These are phyloP conservation scores for Aspidiotus rigidus DNA, from an alignment of 2,888 invertebrate genomes.

Conservation along the genomic window DNA sequence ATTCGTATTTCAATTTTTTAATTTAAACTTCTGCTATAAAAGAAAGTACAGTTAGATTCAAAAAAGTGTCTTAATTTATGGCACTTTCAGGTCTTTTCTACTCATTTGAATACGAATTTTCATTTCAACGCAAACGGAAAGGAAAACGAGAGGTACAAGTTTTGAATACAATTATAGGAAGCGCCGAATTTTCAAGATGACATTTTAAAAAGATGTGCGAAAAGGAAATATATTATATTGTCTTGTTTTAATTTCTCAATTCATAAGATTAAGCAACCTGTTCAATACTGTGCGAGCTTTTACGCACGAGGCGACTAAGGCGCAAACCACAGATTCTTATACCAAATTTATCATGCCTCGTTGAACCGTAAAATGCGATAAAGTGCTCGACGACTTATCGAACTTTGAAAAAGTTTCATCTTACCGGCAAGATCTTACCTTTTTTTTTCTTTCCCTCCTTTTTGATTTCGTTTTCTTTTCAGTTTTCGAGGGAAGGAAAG, in stretches of 20 bases:
- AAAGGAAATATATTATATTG: neutral
- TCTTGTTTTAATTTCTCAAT: neutral
- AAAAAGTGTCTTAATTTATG: no score
- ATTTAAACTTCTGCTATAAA: no score
- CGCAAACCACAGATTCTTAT: neutral
- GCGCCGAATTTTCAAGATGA: neutral
- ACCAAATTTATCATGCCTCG: constrained; percentile 9
- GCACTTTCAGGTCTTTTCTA: no score
- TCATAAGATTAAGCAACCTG: neutral
- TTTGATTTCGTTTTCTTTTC: neutral
- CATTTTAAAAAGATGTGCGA: neutral
- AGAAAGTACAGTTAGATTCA: no score
- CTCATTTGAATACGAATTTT: no score
- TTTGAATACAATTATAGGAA: neutral
- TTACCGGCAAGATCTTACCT: neutral
- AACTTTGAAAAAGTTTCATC: constrained; percentile 15
- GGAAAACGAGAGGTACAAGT: neutral
- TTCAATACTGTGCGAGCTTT: neutral
- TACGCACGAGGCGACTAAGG: neutral
- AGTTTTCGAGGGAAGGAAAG: neutral
- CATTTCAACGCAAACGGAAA: no score
- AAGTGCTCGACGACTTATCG: constrained; percentile 16
- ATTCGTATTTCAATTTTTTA: no score
- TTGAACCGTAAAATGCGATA: constrained; percentile 10
- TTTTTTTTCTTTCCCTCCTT: neutral